Evolutionary conservation across 2,113 vertebrate species (phyloP), one percentile per base, ranked within the genome.

Genomic region (Solea senegalensis): DNA sequence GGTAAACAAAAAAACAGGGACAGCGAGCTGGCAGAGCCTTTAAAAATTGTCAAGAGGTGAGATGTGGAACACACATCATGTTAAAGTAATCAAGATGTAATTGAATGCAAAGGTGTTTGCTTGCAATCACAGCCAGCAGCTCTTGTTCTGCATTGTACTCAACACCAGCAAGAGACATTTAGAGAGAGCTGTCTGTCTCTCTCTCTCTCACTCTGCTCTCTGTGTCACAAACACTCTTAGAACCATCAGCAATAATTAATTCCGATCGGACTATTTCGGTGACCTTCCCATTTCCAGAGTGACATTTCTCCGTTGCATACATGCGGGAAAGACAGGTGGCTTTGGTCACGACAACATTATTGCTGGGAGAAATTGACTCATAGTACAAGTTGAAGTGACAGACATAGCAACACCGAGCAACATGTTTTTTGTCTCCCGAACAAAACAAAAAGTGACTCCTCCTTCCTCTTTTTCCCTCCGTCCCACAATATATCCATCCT

Each of bases 1-100:
- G 76, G 85, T 79, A 85, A 82, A 86, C 59, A 81, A 78, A 86
- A 82, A 86, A 82, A 61, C 75, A 78, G 72, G 68, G 60, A 80
- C 65, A 76, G 62, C 49, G 66, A 77, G 68, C 61, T 77, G 74
- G 66, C 34, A 69, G 74, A 69, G 74, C 71, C 74, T 86, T 49
- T 86, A 78, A 68, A 74, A 74, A 46, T 69, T 82, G 83, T 80
- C 75, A 80, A 74, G 83, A 67, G 55, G 70, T 78, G 51, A 80
- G 50, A 21, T 63, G 67, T 60, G 64, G 57, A 84, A 83, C 72
- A 69, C 43, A 71, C 61, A 43, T 45, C 44, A 45, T 45, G 16
- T 58, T 72, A 16, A 49, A 72, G 78, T 79, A 81, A 84, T 83
- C 68, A 66, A 69, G 71, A 67, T 69, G 69, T 86, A 82, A 84